phyloP scores from a whole-genome alignment of 2,888 invertebrate species.

The Sarcophaga subvicina region DNA sequence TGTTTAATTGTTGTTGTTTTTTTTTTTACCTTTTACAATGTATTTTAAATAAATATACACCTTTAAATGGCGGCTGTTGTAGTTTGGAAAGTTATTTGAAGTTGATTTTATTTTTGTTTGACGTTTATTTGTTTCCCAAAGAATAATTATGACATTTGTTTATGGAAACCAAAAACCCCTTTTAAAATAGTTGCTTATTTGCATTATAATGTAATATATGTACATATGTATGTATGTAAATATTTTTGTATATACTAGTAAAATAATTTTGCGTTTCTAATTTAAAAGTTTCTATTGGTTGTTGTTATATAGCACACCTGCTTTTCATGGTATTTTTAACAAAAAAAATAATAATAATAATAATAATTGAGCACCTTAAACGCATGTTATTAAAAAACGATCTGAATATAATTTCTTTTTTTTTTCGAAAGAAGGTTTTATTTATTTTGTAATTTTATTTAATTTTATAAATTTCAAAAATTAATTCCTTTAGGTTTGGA shows the following conservation, averaged over 20 bases:
- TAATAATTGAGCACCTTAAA: conserved; percentile 50
- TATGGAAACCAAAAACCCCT: conserved; percentile 35
- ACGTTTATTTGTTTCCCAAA: conserved; percentile 36
- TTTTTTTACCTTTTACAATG: not conserved
- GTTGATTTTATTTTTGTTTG: not conserved
- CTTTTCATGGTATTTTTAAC: conserved; percentile 46
- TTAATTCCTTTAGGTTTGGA: not conserved
- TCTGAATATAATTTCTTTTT: conserved; percentile 1
- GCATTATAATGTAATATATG: conserved; percentile 14
- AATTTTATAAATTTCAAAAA: not conserved
- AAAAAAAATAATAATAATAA: too few species aligned
- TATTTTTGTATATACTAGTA: conserved; percentile 33
- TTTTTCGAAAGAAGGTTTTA: conserved; percentile 9
- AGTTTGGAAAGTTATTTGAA: conserved; percentile 25
- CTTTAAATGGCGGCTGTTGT: conserved; percentile 47
- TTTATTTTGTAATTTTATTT: conserved; percentile 7
- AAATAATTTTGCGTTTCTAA: conserved; percentile 36
- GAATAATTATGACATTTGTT: conserved; percentile 56
- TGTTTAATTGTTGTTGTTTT: not conserved
- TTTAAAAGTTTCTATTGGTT: conserved; percentile 13
- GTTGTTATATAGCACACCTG: conserved; percentile 53
- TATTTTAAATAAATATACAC: conserved; percentile 17
- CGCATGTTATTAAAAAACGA: conserved; percentile 60
- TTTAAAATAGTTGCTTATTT: conserved; percentile 13
- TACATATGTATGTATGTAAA: conserved; percentile 18